Evolutionary conservation across 2,888 invertebrate genomes (phyloP), one percentile per base, ranked within the genome.

Genomic region (Lagria hirta): DNA sequence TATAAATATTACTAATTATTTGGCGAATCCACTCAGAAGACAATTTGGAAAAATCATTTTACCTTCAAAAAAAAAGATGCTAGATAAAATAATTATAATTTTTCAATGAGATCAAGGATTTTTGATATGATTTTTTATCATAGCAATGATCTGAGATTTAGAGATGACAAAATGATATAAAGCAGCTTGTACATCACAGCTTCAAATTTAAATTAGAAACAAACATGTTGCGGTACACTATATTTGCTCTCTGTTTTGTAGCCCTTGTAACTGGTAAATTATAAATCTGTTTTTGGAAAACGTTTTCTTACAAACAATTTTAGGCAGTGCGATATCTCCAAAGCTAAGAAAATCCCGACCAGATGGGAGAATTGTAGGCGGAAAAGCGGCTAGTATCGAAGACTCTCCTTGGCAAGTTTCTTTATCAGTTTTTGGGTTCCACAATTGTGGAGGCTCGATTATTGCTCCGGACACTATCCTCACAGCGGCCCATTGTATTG

Each of bases 351-450:
- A 18, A 22, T 17, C 22, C 1, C 41, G 24, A 4, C 24, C 30
- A 2, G 16, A 36, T 24, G 30, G 36, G 6, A 52, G 58, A 24
- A 63, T 63, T 29, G 49, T 62, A 16, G 59, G 61, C 12, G 62
- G 62, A 17, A 28, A 38, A 22, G 44, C 36, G 12, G 52, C 52
- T 4, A 51, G 51, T 4, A 58, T 62, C 10, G 52, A 51, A 29
- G 43, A 48, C 3, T 38, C 36, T 33, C 51, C 51, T 7, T 60
- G 52, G 35, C 38, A 43, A 41, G 49, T 57, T 5, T 46, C 49
- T 15, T 49, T 58, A 4, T 35, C 37, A 17, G 23, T 26, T 13
- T 22, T 32, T 5, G 43, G 43, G 4, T 4, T 16, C 1, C 51
- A 46, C 29, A 26, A 28, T 12, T 51, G 51, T 22, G 51, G 51